phyloP scores from a whole-genome alignment of 2,888 invertebrate genomes.

The Philaethria dido region DNA sequence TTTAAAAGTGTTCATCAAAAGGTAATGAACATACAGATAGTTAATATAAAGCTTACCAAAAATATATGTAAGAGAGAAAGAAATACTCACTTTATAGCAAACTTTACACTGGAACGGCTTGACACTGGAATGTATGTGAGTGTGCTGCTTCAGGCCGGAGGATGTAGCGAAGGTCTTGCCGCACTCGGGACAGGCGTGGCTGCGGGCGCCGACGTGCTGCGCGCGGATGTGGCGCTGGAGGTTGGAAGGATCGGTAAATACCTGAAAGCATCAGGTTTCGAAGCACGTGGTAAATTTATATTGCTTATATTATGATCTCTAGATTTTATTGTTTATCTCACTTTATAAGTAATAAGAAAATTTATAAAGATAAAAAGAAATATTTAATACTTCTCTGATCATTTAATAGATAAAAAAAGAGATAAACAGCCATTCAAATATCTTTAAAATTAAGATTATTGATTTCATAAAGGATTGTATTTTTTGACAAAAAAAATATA shows the following conservation, averaged over 20 bases:
- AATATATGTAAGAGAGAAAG: not conserved
- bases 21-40: too few relatives aligned
- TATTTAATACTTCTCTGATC: not conserved
- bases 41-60: not conserved
- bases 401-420: not conserved
- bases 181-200: slow-evolving; percentile 99
- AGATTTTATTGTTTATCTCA: not conserved
- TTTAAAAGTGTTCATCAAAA: not conserved
- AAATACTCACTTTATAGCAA: slow-evolving; percentile 91
- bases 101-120: slow-evolving; percentile 99
- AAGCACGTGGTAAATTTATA: slow-evolving; percentile 55
- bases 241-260: slow-evolving; percentile 98
- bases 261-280: slow-evolving; percentile 87
- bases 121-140: slow-evolving; percentile 98
- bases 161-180: slow-evolving; percentile 99
- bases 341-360: not conserved
- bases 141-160: slow-evolving; percentile 99
- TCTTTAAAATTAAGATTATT: too few relatives aligned
- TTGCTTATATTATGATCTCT: slow-evolving; percentile 28
- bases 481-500: not conserved
- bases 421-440: not conserved
- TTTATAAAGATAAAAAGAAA: not conserved
- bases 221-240: slow-evolving; percentile 98
- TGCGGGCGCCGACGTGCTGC: slow-evolving; percentile 97
- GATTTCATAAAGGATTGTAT: not conserved